These are phyloP conservation scores for Thymelicus acteon DNA, from an alignment of 2,888 invertebrate species.

Conservation along the genomic window DNA sequence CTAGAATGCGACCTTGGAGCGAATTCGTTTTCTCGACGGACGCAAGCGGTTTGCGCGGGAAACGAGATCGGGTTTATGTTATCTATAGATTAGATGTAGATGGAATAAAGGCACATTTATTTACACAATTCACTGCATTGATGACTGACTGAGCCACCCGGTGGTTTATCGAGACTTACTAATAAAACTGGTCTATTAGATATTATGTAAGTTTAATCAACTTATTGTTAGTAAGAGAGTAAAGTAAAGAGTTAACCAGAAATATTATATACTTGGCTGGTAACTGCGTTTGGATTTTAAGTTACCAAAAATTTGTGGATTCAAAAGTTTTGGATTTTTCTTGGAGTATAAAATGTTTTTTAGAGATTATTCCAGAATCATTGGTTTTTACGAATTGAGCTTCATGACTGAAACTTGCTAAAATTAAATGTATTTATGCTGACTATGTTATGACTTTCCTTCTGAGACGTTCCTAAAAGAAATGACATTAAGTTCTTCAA, in stretches of 20 bases:
- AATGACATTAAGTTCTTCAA: too few relatives aligned
- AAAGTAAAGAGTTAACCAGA: not conserved
- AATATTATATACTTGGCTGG: not conserved
- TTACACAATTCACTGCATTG: slow-evolving; percentile 8
- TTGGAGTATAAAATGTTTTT: too few relatives aligned
- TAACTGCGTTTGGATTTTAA: too few relatives aligned
- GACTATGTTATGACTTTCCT: too few relatives aligned
- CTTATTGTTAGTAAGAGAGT: not conserved
- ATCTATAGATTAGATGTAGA: slow-evolving; percentile 54
- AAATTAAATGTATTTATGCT: too few relatives aligned
- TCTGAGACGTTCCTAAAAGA: too few relatives aligned
- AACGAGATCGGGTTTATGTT: slow-evolving; percentile 63
- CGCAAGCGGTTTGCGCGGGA: slow-evolving; percentile 68
- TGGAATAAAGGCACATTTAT: slow-evolving; percentile 27
- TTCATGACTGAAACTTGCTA: too few relatives aligned
- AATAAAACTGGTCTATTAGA: slow-evolving; percentile 7
- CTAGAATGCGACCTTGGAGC: slow-evolving; percentile 82
- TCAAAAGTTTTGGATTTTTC: too few relatives aligned
- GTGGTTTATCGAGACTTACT: slow-evolving; percentile 12
- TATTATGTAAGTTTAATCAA: not conserved
- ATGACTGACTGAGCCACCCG: slow-evolving; percentile 8
- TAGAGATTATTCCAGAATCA: too few relatives aligned
- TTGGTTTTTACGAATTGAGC: too few relatives aligned
- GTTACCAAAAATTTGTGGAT: too few relatives aligned
- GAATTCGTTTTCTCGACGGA: slow-evolving; percentile 69